Percentiles rank a stretch among this genome's conserved stretches.
phyloP scores from a whole-genome alignment of 2,888 invertebrate species.

The Conchocele bisecta region DNA sequence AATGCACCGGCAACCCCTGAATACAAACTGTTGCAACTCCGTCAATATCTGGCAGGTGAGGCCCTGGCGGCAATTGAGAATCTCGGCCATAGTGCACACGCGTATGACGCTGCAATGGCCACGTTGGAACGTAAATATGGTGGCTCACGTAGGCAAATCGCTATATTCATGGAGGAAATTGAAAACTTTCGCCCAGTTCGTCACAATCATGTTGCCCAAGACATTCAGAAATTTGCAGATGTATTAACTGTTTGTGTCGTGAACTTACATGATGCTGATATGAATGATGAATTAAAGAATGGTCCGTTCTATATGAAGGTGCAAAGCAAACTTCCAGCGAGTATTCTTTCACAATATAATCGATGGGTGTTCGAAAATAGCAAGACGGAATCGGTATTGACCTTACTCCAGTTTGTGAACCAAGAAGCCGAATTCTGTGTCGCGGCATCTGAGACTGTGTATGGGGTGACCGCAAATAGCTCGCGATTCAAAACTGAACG shows the following conservation, averaged over 20 bases:
- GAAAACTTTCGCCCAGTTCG: conserved; percentile 20
- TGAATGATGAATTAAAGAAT: no score
- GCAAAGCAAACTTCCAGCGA: no score
- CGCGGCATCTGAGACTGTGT: conserved; percentile 10
- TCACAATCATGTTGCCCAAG: conserved; percentile 11
- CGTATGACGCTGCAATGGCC: conserved; percentile 39
- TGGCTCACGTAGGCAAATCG: conserved; percentile 20
- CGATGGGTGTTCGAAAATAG: no score
- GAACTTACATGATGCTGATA: conserved; percentile 35
- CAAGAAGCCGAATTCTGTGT: conserved; percentile 31
- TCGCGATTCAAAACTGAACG: not conserved
- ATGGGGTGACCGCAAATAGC: not conserved
- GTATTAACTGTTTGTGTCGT: conserved; percentile 35
- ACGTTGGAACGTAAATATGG: conserved; percentile 34
- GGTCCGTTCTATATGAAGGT: no score
- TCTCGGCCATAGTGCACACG: conserved; percentile 26
- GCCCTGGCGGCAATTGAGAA: conserved; percentile 36
- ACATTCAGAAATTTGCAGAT: conserved; percentile 40
- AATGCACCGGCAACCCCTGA: conserved; percentile 45
- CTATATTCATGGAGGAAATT: conserved; percentile 25
- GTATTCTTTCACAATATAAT: no score
- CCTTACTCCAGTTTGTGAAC: conserved; percentile 13
- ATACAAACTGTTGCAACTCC: conserved; percentile 44
- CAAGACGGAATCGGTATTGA: no score
- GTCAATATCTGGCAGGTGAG: conserved; percentile 44